These are phyloP conservation scores for Cyrtonyx montezumae DNA, from an alignment of 2,113 vertebrate species.

Conservation along the genomic window DNA sequence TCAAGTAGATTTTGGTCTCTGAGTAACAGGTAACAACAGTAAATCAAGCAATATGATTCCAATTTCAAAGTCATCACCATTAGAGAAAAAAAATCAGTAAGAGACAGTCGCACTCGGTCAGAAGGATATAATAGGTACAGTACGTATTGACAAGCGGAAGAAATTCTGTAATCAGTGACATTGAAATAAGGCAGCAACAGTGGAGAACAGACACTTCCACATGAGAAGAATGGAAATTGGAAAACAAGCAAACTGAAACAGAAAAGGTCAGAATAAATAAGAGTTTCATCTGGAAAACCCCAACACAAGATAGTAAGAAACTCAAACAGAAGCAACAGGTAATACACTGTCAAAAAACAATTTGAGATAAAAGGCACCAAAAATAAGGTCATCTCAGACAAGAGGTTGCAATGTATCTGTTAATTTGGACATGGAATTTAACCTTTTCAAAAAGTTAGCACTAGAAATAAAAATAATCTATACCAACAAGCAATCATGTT, in stretches of 20 bases:
- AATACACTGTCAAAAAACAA: background rate
- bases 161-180: background rate
- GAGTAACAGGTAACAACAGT: background rate
- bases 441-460: background rate
- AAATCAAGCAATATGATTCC: slow-evolving; percentile 5
- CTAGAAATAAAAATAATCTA: background rate
- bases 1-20: background rate
- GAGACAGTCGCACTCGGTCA: background rate
- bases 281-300: background rate
- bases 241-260: slow-evolving; percentile 23
- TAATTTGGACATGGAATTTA: background rate
- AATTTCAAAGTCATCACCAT: slow-evolving; percentile 17
- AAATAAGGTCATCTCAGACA: background rate
- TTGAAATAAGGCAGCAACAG: background rate
- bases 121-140: background rate
- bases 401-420: background rate
- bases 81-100: background rate
- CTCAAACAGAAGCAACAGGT: background rate
- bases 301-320: background rate
- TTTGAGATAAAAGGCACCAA: background rate
- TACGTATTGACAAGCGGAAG: background rate
- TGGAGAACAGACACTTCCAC: background rate
- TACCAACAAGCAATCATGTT: background rate
- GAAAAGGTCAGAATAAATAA: background rate
- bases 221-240: slow-evolving; percentile 4